phyloP scores from a whole-genome alignment of 2,113 vertebrate genomes.

The Australoheros scitulus region DNA sequence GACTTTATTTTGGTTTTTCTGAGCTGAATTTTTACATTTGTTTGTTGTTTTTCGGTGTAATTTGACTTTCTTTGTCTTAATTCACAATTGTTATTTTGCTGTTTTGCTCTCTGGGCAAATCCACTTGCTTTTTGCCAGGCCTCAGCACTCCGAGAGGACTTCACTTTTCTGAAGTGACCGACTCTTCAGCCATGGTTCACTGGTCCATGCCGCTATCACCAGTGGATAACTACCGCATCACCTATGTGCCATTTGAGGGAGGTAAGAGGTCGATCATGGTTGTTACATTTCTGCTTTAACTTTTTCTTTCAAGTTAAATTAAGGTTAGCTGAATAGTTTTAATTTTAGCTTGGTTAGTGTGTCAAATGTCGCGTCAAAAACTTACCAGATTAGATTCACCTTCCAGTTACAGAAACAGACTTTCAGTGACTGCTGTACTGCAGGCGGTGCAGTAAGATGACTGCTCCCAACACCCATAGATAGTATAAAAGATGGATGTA shows the following conservation, averaged over 20 bases:
- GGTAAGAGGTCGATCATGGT: constrained; percentile 73
- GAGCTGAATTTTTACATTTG: background rate
- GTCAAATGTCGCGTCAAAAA: background rate
- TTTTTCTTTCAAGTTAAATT: background rate
- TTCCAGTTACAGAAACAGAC: background rate
- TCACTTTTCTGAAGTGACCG: constrained; percentile 88
- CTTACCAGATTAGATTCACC: background rate
- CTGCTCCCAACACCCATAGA: no score
- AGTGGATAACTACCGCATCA: constrained; percentile 87
- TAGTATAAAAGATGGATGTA: no score
- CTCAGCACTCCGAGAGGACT: constrained; percentile 87
- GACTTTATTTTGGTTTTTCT: background rate
- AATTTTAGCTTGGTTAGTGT: background rate
- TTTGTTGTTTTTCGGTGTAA: background rate
- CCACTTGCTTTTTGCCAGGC: constrained; percentile 67
- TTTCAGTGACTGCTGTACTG: background rate
- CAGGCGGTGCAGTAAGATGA: no score
- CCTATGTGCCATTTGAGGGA: constrained; percentile 85
- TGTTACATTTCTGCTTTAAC: no score
- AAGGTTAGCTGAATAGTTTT: background rate
- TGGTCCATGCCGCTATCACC: constrained; percentile 83
- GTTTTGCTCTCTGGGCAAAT: constrained; percentile 8
- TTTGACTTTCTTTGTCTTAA: background rate
- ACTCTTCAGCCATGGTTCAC: constrained; percentile 85
- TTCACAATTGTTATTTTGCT: background rate